Evolutionary conservation across 2,888 invertebrate species (phyloP), one percentile per base, ranked within the genome.

Genomic region (Lissocephala sabroskyi): DNA sequence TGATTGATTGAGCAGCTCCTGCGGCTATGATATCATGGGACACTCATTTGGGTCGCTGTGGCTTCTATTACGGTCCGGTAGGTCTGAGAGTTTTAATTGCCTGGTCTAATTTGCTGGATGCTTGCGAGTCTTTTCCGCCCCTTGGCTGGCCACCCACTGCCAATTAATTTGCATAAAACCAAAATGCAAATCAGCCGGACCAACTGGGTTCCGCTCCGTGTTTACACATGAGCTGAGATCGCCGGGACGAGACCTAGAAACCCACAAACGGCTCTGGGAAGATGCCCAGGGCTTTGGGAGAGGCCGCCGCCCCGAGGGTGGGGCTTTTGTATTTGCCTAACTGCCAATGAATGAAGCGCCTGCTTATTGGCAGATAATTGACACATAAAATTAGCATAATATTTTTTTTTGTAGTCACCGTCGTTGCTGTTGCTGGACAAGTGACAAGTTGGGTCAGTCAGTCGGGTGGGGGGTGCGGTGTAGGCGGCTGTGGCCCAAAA

Each of bases 311-410:
- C 23, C 23, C 23, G 30, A n/a, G 18, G 11, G 19, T 4, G 19
- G 10, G 2, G 17, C 28, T 14, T 39, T n/a, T 35, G 29, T 23
- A 18, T 14, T 29, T 10, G 26, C 19, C n/a, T 30, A 49, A 46
- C 33, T 41, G 49, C 16, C 44, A 49, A 18, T 37, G 37, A 43
- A 44, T 44, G 49, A 49, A 39, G 44, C 36, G 32, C 32, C 48
- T 59, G 65, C 77, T 81, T 79, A 80, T 81, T 77, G 81, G 70
- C 79, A 79, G 78, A 79, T 79, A 81, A 80, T 81, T 80, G 81
- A 81, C 81, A 79, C 76, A 80, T 77, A 79, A 81, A 81, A 80
- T 81, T 81, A 73, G 63, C 81, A 81, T 80, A 80, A 80, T 79
- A 77, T 79, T 70, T 52, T 35, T 32, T 43, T 36, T 16, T 23